phyloP scores from a whole-genome alignment of 1,140 invertebrate species.

The Diachasmimorpha longicaudata region DNA sequence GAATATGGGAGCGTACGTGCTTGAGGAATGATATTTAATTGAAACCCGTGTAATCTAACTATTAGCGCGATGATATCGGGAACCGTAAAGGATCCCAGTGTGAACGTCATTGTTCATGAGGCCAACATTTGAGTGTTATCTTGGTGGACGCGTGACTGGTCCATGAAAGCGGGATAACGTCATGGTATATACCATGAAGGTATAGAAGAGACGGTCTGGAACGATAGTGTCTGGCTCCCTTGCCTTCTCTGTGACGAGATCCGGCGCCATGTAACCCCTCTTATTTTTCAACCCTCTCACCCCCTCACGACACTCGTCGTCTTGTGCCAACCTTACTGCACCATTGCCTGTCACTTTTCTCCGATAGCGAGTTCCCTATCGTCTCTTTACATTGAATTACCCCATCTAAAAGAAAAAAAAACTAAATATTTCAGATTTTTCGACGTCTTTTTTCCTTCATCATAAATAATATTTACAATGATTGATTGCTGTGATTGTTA shows the following conservation, averaged over 20 bases:
- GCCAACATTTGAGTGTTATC: background rate
- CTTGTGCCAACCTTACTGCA: slow-evolving; percentile 14
- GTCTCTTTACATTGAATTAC: background rate
- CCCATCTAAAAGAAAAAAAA: background rate
- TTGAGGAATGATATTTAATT: background rate
- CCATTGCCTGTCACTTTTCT: slow-evolving; percentile 9
- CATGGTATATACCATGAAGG: background rate
- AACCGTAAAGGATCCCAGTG: background rate
- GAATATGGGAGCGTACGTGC: too few relatives aligned
- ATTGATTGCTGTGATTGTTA: too few relatives aligned
- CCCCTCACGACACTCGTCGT: background rate
- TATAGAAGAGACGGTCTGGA: background rate
- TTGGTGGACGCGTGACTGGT: background rate
- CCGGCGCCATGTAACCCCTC: slow-evolving; percentile 7
- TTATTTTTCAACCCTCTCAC: background rate
- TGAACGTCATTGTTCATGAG: slow-evolving; percentile 12
- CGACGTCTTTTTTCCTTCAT: too few relatives aligned
- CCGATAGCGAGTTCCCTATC: background rate
- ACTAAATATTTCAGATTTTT: too few relatives aligned
- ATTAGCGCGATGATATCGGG: background rate
- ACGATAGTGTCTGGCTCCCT: slow-evolving; percentile 11
- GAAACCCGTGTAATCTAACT: background rate
- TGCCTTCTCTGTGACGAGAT: slow-evolving; percentile 8
- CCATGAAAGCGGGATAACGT: background rate
- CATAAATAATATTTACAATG: too few relatives aligned